Percentiles rank a stretch among this genome's conserved stretches.
phyloP scores from a whole-genome alignment of 1,140 invertebrate genomes.

The Caenorhabditis briggsae region DNA sequence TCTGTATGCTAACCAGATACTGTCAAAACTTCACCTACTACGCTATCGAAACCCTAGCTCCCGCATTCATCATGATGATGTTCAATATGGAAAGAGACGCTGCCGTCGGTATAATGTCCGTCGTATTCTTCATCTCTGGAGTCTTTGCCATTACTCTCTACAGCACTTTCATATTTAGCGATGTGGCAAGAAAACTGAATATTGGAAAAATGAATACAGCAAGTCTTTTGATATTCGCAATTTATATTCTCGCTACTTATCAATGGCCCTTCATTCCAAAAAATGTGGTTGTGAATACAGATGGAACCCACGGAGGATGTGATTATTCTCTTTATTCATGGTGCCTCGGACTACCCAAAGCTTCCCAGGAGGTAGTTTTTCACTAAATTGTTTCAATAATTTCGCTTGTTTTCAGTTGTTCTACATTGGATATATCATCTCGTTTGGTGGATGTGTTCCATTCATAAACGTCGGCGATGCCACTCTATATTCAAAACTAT shows the following conservation, averaged over 20 bases:
- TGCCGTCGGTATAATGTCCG: conserved; percentile 8
- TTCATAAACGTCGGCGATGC: conserved; percentile 26
- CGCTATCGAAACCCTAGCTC: conserved; percentile 8
- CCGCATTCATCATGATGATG: conserved; percentile 35
- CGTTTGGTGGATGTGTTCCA: conserved; percentile 22
- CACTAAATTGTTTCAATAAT: too few relatives aligned
- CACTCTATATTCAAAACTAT: conserved; percentile 18
- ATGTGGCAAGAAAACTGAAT: conserved; percentile 15
- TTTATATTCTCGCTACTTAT: conserved; percentile 1
- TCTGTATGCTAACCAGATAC: conserved; percentile 33
- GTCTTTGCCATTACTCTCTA: conserved; percentile 27
- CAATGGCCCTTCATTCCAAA: conserved; percentile 16
- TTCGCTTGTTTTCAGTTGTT: background rate
- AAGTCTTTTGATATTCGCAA: conserved; percentile 2
- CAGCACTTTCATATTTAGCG: background rate
- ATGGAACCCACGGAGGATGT: conserved; percentile 24
- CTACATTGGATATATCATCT: conserved; percentile 11
- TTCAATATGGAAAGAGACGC: conserved; percentile 42
- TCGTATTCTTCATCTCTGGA: conserved; percentile 7
- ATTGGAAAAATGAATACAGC: conserved; percentile 28
- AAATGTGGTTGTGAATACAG: background rate
- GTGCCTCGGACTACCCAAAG: background rate
- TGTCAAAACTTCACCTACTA: conserved; percentile 41
- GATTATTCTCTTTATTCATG: conserved; percentile 20
- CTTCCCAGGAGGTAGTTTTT: background rate